phyloP scores from a whole-genome alignment of 2,888 invertebrate species.

The Aleiodes leptofemur region DNA sequence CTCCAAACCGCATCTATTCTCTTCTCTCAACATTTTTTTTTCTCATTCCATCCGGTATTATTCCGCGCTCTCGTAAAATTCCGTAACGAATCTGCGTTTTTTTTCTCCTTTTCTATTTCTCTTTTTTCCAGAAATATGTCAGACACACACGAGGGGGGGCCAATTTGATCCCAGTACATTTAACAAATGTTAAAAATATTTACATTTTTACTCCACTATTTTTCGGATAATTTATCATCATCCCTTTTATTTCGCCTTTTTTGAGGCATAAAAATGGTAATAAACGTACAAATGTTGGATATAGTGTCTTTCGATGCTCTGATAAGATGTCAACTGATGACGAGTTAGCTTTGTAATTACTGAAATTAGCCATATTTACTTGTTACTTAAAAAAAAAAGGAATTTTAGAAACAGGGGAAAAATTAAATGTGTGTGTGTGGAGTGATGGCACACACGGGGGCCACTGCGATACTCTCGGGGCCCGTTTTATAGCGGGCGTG shows the following conservation, averaged over 20 bases:
- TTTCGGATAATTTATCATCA: constrained; percentile 7
- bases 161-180: constrained; percentile 24
- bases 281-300: neutral
- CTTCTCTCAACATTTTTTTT: constrained; percentile 41
- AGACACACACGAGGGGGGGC: constrained; percentile 41
- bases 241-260: neutral
- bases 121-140: constrained; percentile 55
- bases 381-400: constrained; percentile 33
- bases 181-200: neutral
- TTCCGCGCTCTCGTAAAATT: constrained; percentile 44
- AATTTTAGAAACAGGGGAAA: constrained; percentile 37
- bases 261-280: neutral
- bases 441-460: constrained; percentile 46
- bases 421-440: constrained; percentile 43
- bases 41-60: constrained; percentile 54
- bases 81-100: constrained; percentile 73
- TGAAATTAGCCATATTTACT: constrained; percentile 57
- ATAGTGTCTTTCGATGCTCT: neutral
- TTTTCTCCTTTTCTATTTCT: constrained; percentile 54
- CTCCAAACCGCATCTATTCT: constrained; percentile 31
- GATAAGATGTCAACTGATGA: constrained; percentile 24
- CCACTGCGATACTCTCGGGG: constrained; percentile 51
- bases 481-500: constrained; percentile 71
- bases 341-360: constrained; percentile 59
- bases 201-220: too few species aligned